Base-by-base conservation (phyloP, 37 sponge, comb jelly and placozoan genomes). In the Amphimedon queenslandica region DNA sequence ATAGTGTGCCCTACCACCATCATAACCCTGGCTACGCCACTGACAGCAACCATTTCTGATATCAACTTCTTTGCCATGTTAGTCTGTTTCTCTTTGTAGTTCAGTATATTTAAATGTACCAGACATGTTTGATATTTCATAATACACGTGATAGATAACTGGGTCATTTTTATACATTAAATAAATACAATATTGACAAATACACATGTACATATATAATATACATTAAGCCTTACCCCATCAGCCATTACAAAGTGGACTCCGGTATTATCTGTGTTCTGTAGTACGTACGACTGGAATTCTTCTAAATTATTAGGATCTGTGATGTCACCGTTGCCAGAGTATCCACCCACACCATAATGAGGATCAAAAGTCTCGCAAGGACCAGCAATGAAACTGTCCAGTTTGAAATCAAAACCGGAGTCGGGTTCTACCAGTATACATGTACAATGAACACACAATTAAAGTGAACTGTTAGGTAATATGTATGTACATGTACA, bases 211-310 rank as follows among this genome's bases (percentile, higher is more conserved):
- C 64, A 61, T 27, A 61, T 27, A 61, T 16, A 28, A 21, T 61
- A 35, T 27, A 37, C 13, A 47, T 11, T 73, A 28, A 10, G 0
- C 69, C 90, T 81, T 47, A 90, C 96, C 39, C 99, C 99, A 81
- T 98, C 99, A 47, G 92, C 99, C 95, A 94, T 95, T 23, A 92
- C 96, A 79, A 98, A 92, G 74, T 92, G 90, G 8, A 95, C 96
- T 10, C 99, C 99, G 37, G 64, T 20, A 23, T 58, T 57, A 29
- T 87, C 81, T 1, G 98, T 88, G 13, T 68, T 73, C 34, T 84
- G 77, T 61, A 90, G 38, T n/a, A 98, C 99, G 70, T 89, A 95
- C 40, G 92, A 77, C 43, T 72, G 77, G 63, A 95, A 92, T 65
- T 80, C 84, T 28, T 51, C 34, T 42, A 92, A 23, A 72, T 98